Conservation (phyloP, 2,113 vertebrate genomes). For the Tiliqua scincoides region DNA sequence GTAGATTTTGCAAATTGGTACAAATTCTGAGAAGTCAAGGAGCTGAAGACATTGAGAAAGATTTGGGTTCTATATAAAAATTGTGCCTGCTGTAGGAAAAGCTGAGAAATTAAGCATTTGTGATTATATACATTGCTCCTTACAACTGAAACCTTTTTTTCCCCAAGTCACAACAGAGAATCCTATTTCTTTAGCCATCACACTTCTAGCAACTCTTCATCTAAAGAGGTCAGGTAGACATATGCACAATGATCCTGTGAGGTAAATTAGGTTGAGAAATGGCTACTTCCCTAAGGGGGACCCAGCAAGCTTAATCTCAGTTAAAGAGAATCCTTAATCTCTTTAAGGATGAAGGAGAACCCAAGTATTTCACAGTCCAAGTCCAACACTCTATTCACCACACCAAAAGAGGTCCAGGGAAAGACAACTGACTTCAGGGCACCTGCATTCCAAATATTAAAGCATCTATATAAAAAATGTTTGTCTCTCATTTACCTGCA, state of each 20-base stretch:
- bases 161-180: not conserved
- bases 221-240: not conserved
- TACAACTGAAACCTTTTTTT: not conserved
- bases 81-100: not conserved
- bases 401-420: not conserved
- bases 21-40: not conserved
- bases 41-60: not conserved
- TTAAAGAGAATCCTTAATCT: not conserved
- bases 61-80: not conserved
- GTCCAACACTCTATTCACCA: not conserved
- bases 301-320: too few relatives aligned
- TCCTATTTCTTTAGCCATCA: not conserved
- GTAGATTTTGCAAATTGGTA: not conserved
- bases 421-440: not conserved
- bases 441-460: not conserved
- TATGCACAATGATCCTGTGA: not conserved
- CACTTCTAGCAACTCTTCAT: not conserved
- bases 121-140: not conserved
- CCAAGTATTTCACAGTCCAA: not conserved
- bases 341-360: not conserved
- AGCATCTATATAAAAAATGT: not conserved
- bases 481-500: not conserved
- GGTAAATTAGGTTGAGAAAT: not conserved
- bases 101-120: not conserved
- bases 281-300: not conserved